Conservation (phyloP, 2,113 vertebrate genomes). For the Rhea americana region DNA sequence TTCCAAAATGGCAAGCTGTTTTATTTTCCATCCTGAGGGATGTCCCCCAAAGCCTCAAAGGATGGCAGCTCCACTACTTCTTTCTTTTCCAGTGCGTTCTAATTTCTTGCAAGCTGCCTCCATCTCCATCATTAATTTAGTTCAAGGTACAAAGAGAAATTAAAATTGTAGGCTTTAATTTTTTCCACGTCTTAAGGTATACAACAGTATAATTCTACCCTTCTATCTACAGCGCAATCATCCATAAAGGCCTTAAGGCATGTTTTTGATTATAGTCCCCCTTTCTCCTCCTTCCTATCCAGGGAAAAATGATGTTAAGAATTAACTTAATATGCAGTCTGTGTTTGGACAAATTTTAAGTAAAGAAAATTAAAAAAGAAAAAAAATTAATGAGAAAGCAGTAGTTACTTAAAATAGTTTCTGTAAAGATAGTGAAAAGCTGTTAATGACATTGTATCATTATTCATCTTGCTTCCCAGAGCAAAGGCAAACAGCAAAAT, state of each 20-base stretch:
- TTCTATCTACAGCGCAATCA: neutral
- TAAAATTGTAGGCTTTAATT: conserved; percentile 3
- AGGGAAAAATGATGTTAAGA: neutral
- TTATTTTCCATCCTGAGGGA: conserved; percentile 4
- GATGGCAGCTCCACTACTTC: neutral
- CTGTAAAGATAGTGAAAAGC: neutral
- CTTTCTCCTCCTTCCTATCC: neutral
- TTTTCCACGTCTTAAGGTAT: neutral
- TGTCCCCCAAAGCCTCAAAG: conserved; percentile 14
- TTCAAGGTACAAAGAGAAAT: conserved; percentile 19
- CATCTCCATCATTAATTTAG: conserved; percentile 31
- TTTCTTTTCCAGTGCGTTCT: conserved; percentile 39
- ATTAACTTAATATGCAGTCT: neutral
- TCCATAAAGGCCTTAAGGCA: neutral
- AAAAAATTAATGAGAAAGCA: neutral
- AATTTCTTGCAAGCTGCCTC: conserved; percentile 45
- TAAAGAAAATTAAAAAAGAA: neutral
- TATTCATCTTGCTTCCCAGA: neutral
- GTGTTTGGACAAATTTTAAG: neutral
- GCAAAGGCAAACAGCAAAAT: neutral
- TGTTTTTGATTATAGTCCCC: neutral
- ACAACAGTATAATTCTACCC: neutral
- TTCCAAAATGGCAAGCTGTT: conserved; percentile 10
- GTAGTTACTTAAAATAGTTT: neutral
- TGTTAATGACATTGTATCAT: neutral